Evolutionary conservation across 2,888 invertebrate genomes (phyloP).

Genomic region (Zaprionus bogoriensis): DNA sequence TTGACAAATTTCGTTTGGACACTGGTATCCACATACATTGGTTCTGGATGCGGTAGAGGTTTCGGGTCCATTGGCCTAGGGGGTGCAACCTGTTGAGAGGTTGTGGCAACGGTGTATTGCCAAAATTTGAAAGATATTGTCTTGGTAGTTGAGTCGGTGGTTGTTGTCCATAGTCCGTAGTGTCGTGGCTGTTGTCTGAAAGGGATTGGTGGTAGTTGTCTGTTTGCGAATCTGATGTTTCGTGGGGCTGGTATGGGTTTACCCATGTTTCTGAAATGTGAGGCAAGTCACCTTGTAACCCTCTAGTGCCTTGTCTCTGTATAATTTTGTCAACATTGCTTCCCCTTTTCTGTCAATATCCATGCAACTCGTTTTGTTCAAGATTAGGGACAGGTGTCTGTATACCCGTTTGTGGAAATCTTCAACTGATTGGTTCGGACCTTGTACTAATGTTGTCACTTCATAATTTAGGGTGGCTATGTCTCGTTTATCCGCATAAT

Average conservation of each 20-base stretch:
- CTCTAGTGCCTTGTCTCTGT: no score
- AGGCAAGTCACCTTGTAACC: neutral
- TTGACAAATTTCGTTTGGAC: no score
- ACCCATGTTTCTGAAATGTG: neutral
- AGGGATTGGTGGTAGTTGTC: neutral
- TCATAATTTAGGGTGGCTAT: conserved; percentile 6
- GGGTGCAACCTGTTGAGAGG: no score
- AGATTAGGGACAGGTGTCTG: neutral
- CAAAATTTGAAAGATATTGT: no score
- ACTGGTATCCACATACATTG: no score
- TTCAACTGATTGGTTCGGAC: conserved; percentile 2
- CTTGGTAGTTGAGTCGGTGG: no score
- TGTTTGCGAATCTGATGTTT: neutral
- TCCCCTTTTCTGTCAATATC: no score
- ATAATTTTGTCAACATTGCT: no score
- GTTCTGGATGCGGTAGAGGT: no score
- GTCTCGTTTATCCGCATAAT: conserved; percentile 10
- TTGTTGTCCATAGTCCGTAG: no score
- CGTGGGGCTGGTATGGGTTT: neutral
- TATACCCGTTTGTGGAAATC: conserved; percentile 6
- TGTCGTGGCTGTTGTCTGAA: neutral
- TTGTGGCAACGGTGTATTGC: no score
- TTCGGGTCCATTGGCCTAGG: no score
- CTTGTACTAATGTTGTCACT: conserved; percentile 1
- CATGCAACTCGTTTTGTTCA: neutral